Evolutionary conservation across 1,140 invertebrate species (phyloP).

Genomic region (Scaptomyza pallida): DNA sequence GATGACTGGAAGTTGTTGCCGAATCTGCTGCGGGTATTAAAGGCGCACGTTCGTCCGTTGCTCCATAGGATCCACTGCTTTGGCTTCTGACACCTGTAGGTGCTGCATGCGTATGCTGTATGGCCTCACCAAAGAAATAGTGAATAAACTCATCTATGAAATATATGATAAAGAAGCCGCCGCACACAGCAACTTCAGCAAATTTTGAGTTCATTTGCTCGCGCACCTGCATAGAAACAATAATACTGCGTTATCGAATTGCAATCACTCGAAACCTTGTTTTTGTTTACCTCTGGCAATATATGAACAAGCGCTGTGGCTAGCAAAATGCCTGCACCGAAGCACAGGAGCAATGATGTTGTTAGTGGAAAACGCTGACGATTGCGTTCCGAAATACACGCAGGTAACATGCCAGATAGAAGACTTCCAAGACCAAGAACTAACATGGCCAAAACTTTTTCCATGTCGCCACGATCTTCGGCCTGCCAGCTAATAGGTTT

Average conservation of each 20-base stretch:
- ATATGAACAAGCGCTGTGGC: conserved; percentile 93
- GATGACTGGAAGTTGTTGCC: conserved; percentile 24
- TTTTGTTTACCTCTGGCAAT: conserved; percentile 89
- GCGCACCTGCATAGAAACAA: conserved; percentile 61
- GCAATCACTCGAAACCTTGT: neutral
- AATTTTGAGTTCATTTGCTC: conserved; percentile 85
- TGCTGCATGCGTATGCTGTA: conserved; percentile 67
- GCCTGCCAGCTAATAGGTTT: conserved; percentile 13
- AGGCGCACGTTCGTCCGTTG: conserved; percentile 52
- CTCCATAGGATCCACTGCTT: conserved; percentile 49
- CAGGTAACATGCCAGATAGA: conserved; percentile 88
- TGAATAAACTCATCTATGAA: conserved; percentile 91
- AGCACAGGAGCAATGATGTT: conserved; percentile 89
- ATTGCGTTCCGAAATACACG: conserved; percentile 86
- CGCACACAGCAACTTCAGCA: conserved; percentile 89
- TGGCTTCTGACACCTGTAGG: neutral
- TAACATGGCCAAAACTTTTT: conserved; percentile 89
- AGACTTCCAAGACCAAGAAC: conserved; percentile 88
- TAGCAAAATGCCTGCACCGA: conserved; percentile 93
- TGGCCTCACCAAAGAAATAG: conserved; percentile 85
- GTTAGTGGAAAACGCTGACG: conserved; percentile 86
- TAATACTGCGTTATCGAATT: conserved; percentile 4
- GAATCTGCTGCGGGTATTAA: conserved; percentile 41
- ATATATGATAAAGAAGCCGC: conserved; percentile 92
- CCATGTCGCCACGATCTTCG: conserved; percentile 77